Percentiles rank a stretch among this genome's conserved stretches.
phyloP scores from a whole-genome alignment of 2,888 invertebrate species.

The Endomychus coccineus region DNA sequence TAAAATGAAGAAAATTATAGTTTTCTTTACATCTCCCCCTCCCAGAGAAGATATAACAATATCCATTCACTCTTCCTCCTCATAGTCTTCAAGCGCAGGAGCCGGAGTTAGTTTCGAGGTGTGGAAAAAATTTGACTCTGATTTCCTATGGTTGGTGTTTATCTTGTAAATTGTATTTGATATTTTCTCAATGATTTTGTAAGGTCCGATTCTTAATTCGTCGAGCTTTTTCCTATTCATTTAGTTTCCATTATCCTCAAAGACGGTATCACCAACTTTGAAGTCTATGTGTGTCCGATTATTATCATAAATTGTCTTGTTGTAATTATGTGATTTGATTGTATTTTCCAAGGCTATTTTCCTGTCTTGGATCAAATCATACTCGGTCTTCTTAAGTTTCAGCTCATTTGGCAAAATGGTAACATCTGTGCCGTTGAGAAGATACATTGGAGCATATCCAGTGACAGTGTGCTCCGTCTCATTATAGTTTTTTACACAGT shows the following conservation, averaged over 20 bases:
- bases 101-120: conserved; percentile 10
- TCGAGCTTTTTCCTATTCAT: conserved; percentile 20
- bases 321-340: conserved; percentile 20
- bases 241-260: conserved; percentile 21
- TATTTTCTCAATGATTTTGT: conserved; percentile 13
- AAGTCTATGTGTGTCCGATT: conserved; percentile 18
- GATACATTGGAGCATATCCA: conserved; percentile 19
- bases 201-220: conserved; percentile 20
- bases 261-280: conserved; percentile 22
- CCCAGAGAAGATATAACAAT: too few species aligned
- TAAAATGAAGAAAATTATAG: too few species aligned
- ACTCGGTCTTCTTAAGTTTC: conserved; percentile 12
- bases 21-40: too few species aligned
- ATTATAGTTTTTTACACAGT: conserved; percentile 28
- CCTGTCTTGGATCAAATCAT: conserved; percentile 4
- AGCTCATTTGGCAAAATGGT: conserved; percentile 19
- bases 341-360: conserved; percentile 19
- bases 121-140: conserved; percentile 11
- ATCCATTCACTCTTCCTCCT: too few species aligned
- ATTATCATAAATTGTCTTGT: conserved; percentile 19
- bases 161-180: conserved; percentile 14
- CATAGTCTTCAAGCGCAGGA: too few species aligned
- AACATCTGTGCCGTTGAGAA: conserved; percentile 18
- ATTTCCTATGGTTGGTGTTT: conserved; percentile 11
- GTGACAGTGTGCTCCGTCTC: conserved; percentile 27